A percentile compares a stretch with the other conserved stretches of the same genome.
These are phyloP conservation scores for Parnassius orleans DNA, from an alignment of 2,888 invertebrate species.

Conservation along the genomic window DNA sequence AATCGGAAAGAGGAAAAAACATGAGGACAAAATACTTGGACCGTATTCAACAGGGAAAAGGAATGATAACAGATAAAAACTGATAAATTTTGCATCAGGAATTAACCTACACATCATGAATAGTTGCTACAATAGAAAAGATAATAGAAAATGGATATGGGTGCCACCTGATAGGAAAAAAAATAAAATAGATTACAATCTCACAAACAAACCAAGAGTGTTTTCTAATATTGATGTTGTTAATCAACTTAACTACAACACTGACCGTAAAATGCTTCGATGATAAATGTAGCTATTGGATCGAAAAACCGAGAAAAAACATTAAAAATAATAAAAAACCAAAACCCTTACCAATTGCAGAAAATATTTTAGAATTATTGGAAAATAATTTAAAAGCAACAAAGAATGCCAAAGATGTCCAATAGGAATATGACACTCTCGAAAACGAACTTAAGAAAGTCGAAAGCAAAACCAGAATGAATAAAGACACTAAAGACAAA, in stretches of 20 bases:
- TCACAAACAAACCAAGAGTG: not conserved
- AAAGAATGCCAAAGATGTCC: too few relatives aligned
- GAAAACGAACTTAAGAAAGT: too few relatives aligned
- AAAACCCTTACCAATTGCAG: too few relatives aligned
- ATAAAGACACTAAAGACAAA: too few relatives aligned
- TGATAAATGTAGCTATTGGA: not conserved
- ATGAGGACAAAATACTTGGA: not conserved
- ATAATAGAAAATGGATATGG: too few relatives aligned
- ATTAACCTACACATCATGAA: not conserved
- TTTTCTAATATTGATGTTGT: not conserved
- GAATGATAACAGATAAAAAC: not conserved
- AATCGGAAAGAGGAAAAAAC: not conserved
- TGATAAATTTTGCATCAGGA: not conserved
- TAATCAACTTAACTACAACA: not conserved
- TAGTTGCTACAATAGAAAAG: not conserved
- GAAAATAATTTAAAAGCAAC: too few relatives aligned
- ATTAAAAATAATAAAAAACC: too few relatives aligned
- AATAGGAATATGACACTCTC: too few relatives aligned
- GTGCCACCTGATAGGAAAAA: not conserved
- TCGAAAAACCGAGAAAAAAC: too few relatives aligned
- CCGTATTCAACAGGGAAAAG: not conserved
- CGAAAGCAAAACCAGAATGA: too few relatives aligned
- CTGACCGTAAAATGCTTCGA: not conserved
- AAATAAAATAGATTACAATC: not conserved
- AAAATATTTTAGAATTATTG: too few relatives aligned